Base-by-base conservation (phyloP, 2,113 vertebrate genomes). In the Podiceps cristatus region DNA sequence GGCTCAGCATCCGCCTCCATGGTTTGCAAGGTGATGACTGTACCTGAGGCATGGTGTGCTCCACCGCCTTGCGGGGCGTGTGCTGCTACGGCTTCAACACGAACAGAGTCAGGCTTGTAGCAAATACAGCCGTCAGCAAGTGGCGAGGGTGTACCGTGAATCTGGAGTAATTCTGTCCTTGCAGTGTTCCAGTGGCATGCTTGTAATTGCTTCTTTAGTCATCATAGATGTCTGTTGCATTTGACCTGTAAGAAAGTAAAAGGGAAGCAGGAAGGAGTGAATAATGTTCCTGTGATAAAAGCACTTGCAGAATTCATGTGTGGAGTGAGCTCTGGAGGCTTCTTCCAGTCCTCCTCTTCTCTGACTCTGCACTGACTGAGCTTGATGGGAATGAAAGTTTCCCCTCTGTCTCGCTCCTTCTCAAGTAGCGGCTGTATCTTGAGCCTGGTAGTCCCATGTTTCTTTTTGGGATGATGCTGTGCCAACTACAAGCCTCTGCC, bases 21-120 rank as follows among this genome's bases (percentile, higher is more conserved):
- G 60, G 27, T 79, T 82, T 75, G 42, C 49, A 66, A 83, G 81
- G 66, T 94, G 82, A 37, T 79, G 78, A 13, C 76, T 71, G 59
- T 80, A 82, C 82, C 67, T 15, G 67, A 71, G 55, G 63, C 55
- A 33, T 0, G 1, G 45, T 73, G 62, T 66, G 35, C 86, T 86
- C 78, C 35, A 37, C 14, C 1, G 9, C 7, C 24, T 82, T n/a
- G 49, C 2, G 1, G 23, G 18, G 13, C 82, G n/a, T 44, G 49
- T 35, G 50, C 85, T 75, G 66, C 11, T 73, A 10, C 0, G 4
- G 33, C 35, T 72, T 58, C 47, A 33, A 3, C 0, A 3, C 40
- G 49, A 67, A 11, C 28, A 40, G 73, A 29, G 50, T 64, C 31
- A 62, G 63, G 12, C 60, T 31, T 80, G 23, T 37, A 53, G 66